phyloP scores from a whole-genome alignment of 2,113 vertebrate genomes.

The Corythornis cristatus region DNA sequence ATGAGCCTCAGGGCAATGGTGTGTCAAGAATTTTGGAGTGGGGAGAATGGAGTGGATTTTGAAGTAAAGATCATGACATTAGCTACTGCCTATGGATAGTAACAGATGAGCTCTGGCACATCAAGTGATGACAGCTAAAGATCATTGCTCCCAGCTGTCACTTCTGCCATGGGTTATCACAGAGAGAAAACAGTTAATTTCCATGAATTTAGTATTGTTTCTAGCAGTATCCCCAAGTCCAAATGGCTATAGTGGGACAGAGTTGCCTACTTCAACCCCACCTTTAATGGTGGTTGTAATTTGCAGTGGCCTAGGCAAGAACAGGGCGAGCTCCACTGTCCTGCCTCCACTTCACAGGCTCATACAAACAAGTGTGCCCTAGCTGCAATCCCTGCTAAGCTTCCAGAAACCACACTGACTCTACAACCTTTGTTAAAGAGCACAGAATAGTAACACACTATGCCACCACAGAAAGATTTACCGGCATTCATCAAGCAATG shows the following conservation, averaged over 20 bases:
- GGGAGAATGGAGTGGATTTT: not conserved
- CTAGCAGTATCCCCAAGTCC: not conserved
- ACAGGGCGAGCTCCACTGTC: not conserved
- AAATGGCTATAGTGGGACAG: not conserved
- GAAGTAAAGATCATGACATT: constrained; percentile 1
- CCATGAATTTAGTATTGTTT: not conserved
- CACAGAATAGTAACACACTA: not conserved
- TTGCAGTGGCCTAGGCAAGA: not conserved
- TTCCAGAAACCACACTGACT: not conserved
- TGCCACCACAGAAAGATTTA: not conserved
- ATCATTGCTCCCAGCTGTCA: constrained; percentile 1
- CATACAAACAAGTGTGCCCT: not conserved
- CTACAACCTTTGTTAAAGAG: not conserved
- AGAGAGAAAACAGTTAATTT: not conserved
- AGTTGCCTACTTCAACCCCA: not conserved
- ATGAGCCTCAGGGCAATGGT: not conserved
- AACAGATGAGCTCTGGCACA: constrained; percentile 7
- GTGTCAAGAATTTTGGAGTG: not conserved
- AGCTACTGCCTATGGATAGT: not conserved
- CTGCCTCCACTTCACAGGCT: not conserved
- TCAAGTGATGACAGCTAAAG: not conserved
- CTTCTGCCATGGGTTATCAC: not conserved
- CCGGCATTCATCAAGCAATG: constrained; percentile 57
- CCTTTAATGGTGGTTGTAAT: not conserved
- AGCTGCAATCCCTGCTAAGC: not conserved